phyloP scores from a whole-genome alignment of 2,888 invertebrate species.

The Polyommatus iphigenia region DNA sequence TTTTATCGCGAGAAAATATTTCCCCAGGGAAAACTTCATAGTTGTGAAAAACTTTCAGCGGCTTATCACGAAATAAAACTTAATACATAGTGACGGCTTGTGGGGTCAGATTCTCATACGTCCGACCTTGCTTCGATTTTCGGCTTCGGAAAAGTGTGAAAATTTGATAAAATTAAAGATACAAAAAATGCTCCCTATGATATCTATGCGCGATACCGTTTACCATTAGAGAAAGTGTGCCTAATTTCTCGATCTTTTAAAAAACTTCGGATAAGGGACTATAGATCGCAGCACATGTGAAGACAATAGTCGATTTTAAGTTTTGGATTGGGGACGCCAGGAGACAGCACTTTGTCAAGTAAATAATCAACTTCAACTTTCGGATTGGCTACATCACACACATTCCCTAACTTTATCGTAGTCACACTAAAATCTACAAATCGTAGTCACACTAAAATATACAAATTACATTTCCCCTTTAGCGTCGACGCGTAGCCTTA shows the following conservation, averaged over 20 bases:
- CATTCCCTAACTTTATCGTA: not conserved
- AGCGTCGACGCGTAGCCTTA: not conserved
- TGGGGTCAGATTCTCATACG: not conserved
- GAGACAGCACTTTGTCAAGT: too few relatives aligned
- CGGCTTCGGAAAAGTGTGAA: not conserved
- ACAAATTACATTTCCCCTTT: not conserved
- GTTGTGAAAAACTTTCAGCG: not conserved
- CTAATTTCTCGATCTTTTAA: too few relatives aligned
- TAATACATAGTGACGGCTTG: not conserved
- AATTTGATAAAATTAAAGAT: too few relatives aligned
- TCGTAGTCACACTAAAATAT: not conserved
- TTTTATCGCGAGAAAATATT: conserved; percentile 1
- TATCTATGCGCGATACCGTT: too few relatives aligned
- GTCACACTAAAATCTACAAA: not conserved
- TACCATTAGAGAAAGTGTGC: too few relatives aligned
- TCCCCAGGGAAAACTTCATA: not conserved
- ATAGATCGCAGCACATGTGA: too few relatives aligned
- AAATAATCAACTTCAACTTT: too few relatives aligned
- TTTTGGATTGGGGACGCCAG: too few relatives aligned
- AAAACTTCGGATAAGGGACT: too few relatives aligned
- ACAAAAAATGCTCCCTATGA: too few relatives aligned
- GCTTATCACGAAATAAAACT: conserved; percentile 10
- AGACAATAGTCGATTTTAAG: too few relatives aligned
- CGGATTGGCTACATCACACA: too few relatives aligned
- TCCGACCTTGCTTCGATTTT: not conserved